Evolutionary conservation across 1,140 invertebrate species (phyloP), one percentile per base, ranked within the genome.

Genomic region (Drosophila parvula): DNA sequence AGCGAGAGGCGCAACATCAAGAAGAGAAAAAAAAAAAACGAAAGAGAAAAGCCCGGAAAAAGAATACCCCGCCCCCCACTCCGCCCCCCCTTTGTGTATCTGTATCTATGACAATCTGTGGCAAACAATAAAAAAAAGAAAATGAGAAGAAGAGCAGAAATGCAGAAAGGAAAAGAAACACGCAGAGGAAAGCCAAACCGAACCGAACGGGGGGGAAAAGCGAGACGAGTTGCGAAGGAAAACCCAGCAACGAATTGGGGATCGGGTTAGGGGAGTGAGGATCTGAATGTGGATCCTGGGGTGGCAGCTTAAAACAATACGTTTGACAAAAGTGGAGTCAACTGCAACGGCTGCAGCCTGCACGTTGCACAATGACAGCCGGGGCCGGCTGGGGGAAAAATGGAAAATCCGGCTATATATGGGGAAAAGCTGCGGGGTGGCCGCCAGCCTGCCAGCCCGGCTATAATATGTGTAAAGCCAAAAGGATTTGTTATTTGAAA

Each of bases 401-500:
- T 43, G 55, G 38, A 28, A 48, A 55, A 55, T 55, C 51, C 51
- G 34, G 34, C 50, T 28, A 27, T 5, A 9, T 34, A 30, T 8
- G n/a, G 22, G 41, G 44, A 41, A 60, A 16, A 18, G 28, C 22
- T 28, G 27, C 27, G 74, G 45, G 64, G 57, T 53, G 50, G 64
- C 41, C 32, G 70, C 22, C 68, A 65, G 76, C 22, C 68, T 70
- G 76, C 22, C 68, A 65, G 76, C 43, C 74, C 57, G 79, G 77
- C 77, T 71, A 90, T 90, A 90, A 90, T 90, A 90, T 90, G 86
- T 90, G 86, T 90, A 90, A 90, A 90, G 79, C 88, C 86, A 90
- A 90, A 90, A 90, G 82, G 86, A 90, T 90, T 90, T 90, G 86
- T 90, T 90, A 86, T 86, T 90, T 78, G 82, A 90, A 90, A 86